Conservation (phyloP, 2,113 vertebrate genomes). For the Channa maculata region DNA sequence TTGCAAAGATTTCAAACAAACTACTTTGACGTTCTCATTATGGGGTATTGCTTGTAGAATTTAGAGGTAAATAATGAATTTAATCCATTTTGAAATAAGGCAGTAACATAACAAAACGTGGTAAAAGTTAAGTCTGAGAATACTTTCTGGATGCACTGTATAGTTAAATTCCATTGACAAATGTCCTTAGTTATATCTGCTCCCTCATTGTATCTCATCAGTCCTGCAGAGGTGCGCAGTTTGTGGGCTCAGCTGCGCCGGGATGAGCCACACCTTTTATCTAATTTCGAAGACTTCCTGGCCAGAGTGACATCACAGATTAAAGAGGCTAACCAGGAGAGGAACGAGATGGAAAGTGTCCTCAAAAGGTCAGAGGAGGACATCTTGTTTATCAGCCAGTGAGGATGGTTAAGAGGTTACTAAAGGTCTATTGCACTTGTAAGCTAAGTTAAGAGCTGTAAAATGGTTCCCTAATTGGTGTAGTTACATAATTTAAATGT, state of each 20-base stretch:
- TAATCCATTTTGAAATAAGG: too few species aligned
- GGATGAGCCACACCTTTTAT: constrained; percentile 88
- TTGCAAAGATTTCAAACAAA: too few species aligned
- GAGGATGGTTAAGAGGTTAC: background rate
- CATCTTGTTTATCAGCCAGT: background rate
- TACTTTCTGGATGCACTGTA: too few species aligned
- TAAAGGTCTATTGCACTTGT: background rate
- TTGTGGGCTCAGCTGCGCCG: constrained; percentile 89
- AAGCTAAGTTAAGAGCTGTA: too few species aligned
- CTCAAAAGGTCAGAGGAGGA: constrained; percentile 84
- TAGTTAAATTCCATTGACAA: background rate
- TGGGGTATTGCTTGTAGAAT: too few species aligned
- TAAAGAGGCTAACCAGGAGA: constrained; percentile 90
- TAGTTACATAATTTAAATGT: too few species aligned
- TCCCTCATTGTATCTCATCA: constrained; percentile 58
- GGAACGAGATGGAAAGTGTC: constrained; percentile 87
- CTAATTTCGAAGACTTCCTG: constrained; percentile 92
- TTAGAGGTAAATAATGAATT: too few species aligned
- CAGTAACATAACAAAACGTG: too few species aligned
- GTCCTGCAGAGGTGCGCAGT: constrained; percentile 85
- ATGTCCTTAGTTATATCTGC: background rate
- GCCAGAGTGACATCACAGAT: constrained; percentile 89
- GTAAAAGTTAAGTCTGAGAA: too few species aligned
- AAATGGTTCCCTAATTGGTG: too few species aligned
- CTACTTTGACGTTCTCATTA: too few species aligned